Evolutionary conservation across 2,797 vertebrate genomes (phyloP), one percentile per base, ranked within the genome.

Genomic region (Mus caroli): DNA sequence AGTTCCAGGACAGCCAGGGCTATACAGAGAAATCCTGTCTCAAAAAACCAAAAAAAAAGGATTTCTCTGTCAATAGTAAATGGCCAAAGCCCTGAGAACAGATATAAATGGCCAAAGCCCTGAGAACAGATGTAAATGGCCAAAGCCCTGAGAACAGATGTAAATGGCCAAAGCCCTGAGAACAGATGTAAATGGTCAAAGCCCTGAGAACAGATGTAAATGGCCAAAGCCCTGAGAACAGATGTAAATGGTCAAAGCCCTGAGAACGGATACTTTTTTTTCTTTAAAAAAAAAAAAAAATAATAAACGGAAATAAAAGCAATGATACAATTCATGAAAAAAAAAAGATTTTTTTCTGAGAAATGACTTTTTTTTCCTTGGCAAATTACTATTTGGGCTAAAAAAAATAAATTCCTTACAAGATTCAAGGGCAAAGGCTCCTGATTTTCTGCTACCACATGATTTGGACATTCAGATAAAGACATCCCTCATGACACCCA

Each of bases 361-460:
- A 84, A 64, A 64, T 50, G 5, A 64, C 58, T 62, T 43, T 64
- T 46, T 43, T 40, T 76, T 12, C 12, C 58, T 88, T 85, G 40
- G 46, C 15, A 95, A 93, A 80, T 85, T 64, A 93, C 3, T 96
- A 77, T 37, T 76, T 80, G 54, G 5, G 84, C 37, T 26, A 85
- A 90, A 73, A 58, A 96, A 96, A 96, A 89, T 28, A 93, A 84
- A 92, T 6, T 85, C 75, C 67, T 92, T 71, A 90, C 6, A 71
- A 37, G 43, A 50, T 43, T 50, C 67, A 40, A 96, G 28, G 26
- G 22, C 31, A 87, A 56, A 93, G 12, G 31, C 62, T 80, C 26
- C 20, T 15, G 28, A 75, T 87, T 96, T 91, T 69, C 67, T 24
- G 28, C 56, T 50, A 7, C 46, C 13, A 58, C n/a, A 71, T 52